Conservation (phyloP, 2,888 invertebrate species). For the Gymnocheta viridis region DNA sequence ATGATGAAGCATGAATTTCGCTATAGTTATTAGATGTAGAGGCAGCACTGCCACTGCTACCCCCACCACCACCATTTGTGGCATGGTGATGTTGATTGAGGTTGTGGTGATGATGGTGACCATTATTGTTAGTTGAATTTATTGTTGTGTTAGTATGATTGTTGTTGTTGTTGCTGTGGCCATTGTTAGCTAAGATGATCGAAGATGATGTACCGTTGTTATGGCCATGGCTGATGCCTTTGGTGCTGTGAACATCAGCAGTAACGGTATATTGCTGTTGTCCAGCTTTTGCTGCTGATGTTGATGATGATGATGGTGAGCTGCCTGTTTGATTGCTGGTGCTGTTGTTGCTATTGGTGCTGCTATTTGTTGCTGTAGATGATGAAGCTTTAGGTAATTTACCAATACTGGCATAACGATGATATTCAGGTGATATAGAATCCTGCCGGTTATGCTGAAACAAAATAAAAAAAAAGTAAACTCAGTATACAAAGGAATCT, state of each 20-base stretch:
- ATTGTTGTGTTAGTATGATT: slow-evolving; percentile 73
- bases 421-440: slow-evolving; percentile 81
- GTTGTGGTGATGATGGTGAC: slow-evolving; percentile 65
- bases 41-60: slow-evolving; percentile 2
- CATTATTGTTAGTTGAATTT: slow-evolving; percentile 55
- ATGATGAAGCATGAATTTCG: slow-evolving; percentile 85
- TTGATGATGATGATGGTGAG: slow-evolving; percentile 29
- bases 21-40: slow-evolving; percentile 73
- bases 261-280: slow-evolving; percentile 71
- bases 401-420: slow-evolving; percentile 79
- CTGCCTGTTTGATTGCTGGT: slow-evolving; percentile 72
- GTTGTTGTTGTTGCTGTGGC: slow-evolving; percentile 47
- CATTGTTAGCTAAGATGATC: slow-evolving; percentile 57
- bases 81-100: slow-evolving; percentile 15
- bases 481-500: slow-evolving; percentile 45
- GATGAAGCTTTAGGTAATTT: slow-evolving; percentile 78
- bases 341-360: slow-evolving; percentile 48
- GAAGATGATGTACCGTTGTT: slow-evolving; percentile 59
- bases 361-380: slow-evolving; percentile 67
- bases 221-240: slow-evolving; percentile 59
- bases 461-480: slow-evolving; percentile 44
- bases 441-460: slow-evolving; percentile 81
- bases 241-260: slow-evolving; percentile 71
- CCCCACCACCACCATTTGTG: slow-evolving; percentile 26
- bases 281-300: slow-evolving; percentile 61